Conservation (phyloP, 2,113 vertebrate genomes). For the Calyptomena viridis region DNA sequence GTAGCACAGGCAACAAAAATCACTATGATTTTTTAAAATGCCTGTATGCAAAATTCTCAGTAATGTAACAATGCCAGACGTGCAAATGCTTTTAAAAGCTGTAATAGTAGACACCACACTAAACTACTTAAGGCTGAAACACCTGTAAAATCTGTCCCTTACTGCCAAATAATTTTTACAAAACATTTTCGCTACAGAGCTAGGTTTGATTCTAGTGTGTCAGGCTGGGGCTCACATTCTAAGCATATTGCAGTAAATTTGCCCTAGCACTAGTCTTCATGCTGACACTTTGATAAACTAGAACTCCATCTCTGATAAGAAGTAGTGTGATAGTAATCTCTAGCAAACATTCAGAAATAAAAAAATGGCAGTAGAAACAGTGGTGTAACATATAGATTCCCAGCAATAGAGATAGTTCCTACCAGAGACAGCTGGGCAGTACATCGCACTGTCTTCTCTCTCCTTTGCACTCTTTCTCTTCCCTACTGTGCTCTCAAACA, state of each 20-base stretch:
- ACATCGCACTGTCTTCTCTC: fast-evolving
- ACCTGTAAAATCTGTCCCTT: background rate
- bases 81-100: background rate
- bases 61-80: background rate
- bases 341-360: conserved; percentile 45
- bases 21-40: background rate
- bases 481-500: background rate
- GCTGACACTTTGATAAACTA: conserved; percentile 68
- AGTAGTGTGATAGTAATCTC: conserved; percentile 56
- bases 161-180: conserved; percentile 19
- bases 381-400: background rate
- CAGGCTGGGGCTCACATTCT: conserved; percentile 13
- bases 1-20: background rate
- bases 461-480: background rate
- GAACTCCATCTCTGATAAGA: conserved; percentile 50
- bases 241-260: conserved; percentile 43
- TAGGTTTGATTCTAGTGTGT: conserved; percentile 2
- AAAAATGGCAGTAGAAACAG: background rate
- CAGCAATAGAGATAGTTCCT: background rate
- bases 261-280: conserved; percentile 41
- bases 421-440: background rate
- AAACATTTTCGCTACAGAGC: conserved; percentile 23
- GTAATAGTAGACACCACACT: background rate
- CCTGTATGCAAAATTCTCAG: background rate
- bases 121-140: background rate